Evolutionary conservation across 2,113 vertebrate species (phyloP).

Genomic region (Oryzias javanicus): DNA sequence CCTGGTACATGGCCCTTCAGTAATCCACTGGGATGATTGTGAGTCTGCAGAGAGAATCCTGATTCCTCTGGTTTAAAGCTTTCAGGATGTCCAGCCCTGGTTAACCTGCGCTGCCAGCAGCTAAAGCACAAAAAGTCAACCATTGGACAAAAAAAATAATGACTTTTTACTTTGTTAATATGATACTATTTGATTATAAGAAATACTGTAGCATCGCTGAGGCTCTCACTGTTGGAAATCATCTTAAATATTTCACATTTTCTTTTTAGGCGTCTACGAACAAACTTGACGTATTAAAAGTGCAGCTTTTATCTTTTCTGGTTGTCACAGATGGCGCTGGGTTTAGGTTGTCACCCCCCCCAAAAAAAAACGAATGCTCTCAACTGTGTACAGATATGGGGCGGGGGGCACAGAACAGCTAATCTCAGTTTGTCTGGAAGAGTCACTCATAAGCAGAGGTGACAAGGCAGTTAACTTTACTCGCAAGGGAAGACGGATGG

Average conservation of each 20-base stretch:
- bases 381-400: neutral
- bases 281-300: too few species aligned
- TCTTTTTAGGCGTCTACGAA: too few species aligned
- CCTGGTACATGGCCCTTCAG: conserved; percentile 87
- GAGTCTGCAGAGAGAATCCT: conserved; percentile 70
- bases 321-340: neutral
- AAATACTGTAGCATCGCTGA: too few species aligned
- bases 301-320: too few species aligned
- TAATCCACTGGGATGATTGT: conserved; percentile 81
- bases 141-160: conserved; percentile 11
- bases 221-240: too few species aligned
- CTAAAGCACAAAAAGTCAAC: conserved; percentile 63
- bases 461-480: neutral
- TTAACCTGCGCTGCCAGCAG: conserved; percentile 71
- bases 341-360: neutral
- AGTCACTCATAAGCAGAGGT: neutral
- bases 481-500: neutral
- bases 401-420: neutral
- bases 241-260: too few species aligned
- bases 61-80: conserved; percentile 59
- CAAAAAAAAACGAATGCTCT: neutral
- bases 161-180: neutral
- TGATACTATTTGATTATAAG: neutral
- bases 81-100: conserved; percentile 71
- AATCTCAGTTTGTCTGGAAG: neutral